Conservation (phyloP, 2,797 vertebrate species). For the Smutsia gigantea region DNA sequence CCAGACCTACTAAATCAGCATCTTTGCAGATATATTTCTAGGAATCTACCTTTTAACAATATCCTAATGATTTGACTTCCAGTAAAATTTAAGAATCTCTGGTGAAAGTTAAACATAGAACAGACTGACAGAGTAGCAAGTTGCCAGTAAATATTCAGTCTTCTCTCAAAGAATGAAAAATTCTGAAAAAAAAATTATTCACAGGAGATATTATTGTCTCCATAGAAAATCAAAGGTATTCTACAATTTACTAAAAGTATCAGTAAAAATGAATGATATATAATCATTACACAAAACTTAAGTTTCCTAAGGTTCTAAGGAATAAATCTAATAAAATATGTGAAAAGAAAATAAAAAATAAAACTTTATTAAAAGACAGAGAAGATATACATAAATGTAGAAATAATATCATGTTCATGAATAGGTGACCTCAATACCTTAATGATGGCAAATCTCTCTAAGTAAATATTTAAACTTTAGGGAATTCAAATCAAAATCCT, state of each 20-base stretch:
- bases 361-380: not conserved
- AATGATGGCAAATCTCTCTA: not conserved
- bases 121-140: not conserved
- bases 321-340: slow-evolving; percentile 14
- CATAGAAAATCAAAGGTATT: not conserved
- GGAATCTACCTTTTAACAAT: not conserved
- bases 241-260: not conserved
- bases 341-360: not conserved
- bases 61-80: not conserved
- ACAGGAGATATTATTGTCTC: not conserved
- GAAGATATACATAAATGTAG: not conserved
- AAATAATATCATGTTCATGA: not conserved
- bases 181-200: not conserved
- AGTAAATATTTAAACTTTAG: not conserved
- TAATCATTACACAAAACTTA: not conserved
- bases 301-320: not conserved
- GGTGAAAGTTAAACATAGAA: not conserved
- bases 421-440: not conserved
- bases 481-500: not conserved
- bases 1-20: not conserved
- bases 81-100: not conserved
- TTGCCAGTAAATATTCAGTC: not conserved
- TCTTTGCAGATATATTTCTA: not conserved
- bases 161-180: not conserved
- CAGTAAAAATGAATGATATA: not conserved